Evolutionary conservation across 2,797 vertebrate genomes (phyloP).

Genomic region (Cynopterus sphinx): DNA sequence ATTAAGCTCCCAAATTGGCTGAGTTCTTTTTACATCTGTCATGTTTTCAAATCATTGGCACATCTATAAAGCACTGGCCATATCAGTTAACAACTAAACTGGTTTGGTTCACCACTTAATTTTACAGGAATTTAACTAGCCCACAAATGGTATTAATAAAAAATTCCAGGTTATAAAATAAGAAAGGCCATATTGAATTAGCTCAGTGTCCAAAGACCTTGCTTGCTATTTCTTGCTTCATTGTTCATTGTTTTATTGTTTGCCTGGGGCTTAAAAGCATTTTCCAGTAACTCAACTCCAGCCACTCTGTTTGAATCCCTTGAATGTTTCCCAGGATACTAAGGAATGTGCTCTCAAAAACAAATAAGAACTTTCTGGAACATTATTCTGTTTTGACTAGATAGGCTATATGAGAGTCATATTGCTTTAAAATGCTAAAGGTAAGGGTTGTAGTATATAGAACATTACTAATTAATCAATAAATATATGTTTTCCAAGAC

Average conservation of each 20-base stretch:
- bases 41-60: background rate
- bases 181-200: background rate
- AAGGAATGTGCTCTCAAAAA: background rate
- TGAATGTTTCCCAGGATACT: background rate
- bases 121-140: background rate
- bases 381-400: background rate
- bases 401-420: background rate
- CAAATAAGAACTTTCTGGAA: background rate
- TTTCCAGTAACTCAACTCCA: background rate
- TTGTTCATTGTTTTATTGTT: conserved; percentile 4
- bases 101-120: background rate
- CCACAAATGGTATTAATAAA: background rate
- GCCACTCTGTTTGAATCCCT: background rate
- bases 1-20: background rate
- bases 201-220: background rate
- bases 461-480: background rate
- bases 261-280: background rate
- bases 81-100: background rate
- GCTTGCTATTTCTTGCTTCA: background rate
- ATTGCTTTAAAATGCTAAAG: background rate
- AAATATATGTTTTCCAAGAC: background rate
- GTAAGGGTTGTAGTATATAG: background rate
- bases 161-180: background rate
- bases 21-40: background rate
- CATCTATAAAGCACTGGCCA: background rate